Conservation (phyloP, 2,888 invertebrate genomes). For the Euspilapteryx auroguttella region DNA sequence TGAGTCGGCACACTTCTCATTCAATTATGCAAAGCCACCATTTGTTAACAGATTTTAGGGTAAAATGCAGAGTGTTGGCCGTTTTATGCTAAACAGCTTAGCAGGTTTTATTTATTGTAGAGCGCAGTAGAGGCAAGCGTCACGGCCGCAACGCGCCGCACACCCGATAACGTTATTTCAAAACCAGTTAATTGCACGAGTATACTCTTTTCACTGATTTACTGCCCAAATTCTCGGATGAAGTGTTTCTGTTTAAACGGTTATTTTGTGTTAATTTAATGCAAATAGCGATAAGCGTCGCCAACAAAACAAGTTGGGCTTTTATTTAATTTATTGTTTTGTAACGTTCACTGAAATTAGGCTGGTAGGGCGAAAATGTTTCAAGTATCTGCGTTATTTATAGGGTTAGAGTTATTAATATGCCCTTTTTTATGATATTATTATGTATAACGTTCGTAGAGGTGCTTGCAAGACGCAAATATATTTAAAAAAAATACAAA, state of each 20-base stretch:
- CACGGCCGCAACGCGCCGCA: too few relatives aligned
- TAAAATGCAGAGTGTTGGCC: constrained; percentile 43
- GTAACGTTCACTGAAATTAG: not conserved
- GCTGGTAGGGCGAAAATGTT: too few relatives aligned
- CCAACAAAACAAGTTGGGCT: too few relatives aligned
- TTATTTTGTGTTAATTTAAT: constrained; percentile 29
- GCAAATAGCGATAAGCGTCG: constrained; percentile 3
- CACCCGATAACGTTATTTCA: constrained; percentile 41
- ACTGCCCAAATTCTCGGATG: constrained; percentile 21
- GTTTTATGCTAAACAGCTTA: constrained; percentile 56
- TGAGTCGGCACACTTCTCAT: too few relatives aligned
- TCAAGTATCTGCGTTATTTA: too few relatives aligned
- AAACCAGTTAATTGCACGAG: constrained; percentile 46
- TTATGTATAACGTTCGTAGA: too few relatives aligned
- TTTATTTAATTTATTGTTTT: too few relatives aligned
- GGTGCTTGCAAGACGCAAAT: too few relatives aligned
- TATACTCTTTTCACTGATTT: constrained; percentile 39
- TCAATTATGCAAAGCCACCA: constrained; percentile 56
- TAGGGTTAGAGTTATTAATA: too few relatives aligned
- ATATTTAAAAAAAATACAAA: too few relatives aligned
- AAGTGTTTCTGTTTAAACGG: constrained; percentile 33
- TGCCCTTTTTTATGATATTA: too few relatives aligned
- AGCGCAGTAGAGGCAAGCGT: constrained; percentile 23
- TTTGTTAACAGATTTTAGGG: constrained; percentile 57
- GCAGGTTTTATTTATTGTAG: constrained; percentile 44